These are phyloP conservation scores for Trissonchulus latispiculum DNA, from an alignment of 2,888 invertebrate species.

Conservation along the genomic window DNA sequence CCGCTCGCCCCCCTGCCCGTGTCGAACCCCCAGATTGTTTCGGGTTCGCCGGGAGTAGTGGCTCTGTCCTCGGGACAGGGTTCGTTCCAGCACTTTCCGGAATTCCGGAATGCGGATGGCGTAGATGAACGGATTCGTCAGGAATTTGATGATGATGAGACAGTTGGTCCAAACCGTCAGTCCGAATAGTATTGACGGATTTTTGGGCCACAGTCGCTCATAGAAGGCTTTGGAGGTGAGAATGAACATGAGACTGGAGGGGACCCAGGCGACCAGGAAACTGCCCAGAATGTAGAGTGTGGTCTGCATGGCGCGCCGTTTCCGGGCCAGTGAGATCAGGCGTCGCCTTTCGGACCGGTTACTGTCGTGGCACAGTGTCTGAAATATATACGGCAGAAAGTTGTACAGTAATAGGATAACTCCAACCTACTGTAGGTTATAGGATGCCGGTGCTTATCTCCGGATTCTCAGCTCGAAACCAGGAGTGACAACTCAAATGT, in stretches of 20 bases:
- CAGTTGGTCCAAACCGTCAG: background rate
- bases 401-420: too few relatives aligned
- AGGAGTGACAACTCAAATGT: too few relatives aligned
- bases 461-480: too few relatives aligned
- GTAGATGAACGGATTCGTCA: constrained; percentile 5
- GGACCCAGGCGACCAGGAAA: constrained; percentile 15
- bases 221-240: constrained; percentile 8
- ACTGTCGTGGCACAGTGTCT: background rate
- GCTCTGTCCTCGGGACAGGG: too few relatives aligned
- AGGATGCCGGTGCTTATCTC: too few relatives aligned
- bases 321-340: constrained; percentile 7
- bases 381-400: too few relatives aligned
- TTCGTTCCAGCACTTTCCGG: background rate
- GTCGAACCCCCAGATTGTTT: too few relatives aligned
- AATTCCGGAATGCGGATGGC: constrained; percentile 9
- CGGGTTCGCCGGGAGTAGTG: too few relatives aligned
- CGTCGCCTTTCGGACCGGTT: constrained; percentile 3
- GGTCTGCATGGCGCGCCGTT: constrained; percentile 11
- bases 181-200: background rate
- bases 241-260: constrained; percentile 2
- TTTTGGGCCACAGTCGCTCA: background rate
- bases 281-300: constrained; percentile 13
- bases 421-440: too few relatives aligned
- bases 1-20: too few relatives aligned
- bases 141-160: constrained; percentile 1